Percentiles rank a stretch among this genome's conserved stretches.
These are phyloP conservation scores for Parapristionchus giblindavisi DNA, from an alignment of 2,888 invertebrate species.

Conservation along the genomic window DNA sequence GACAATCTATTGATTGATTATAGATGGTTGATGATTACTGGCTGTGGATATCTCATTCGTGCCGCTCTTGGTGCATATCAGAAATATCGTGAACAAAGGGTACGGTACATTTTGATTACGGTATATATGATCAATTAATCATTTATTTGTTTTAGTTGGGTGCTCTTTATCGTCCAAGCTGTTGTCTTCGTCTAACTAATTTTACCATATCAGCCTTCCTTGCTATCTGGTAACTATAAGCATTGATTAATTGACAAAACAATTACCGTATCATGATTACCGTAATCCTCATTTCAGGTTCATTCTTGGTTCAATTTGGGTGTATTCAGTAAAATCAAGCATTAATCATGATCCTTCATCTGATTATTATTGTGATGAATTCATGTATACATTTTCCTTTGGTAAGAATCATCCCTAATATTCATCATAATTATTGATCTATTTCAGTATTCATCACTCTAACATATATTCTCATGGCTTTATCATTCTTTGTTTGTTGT, in stretches of 20 bases:
- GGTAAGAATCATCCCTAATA: slow-evolving; percentile 6
- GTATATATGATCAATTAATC: neutral
- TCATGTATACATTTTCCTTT: slow-evolving; percentile 43
- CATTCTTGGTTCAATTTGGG: slow-evolving; percentile 50
- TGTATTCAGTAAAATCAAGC: slow-evolving; percentile 39
- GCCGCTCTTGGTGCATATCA: slow-evolving; percentile 73
- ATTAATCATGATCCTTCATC: slow-evolving; percentile 15
- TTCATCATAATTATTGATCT: neutral
- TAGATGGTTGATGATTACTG: slow-evolving; percentile 76
- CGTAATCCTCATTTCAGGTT: slow-evolving; percentile 41
- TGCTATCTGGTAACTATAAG: slow-evolving; percentile 40
- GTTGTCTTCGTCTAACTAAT: slow-evolving; percentile 31
- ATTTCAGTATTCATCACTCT: slow-evolving; percentile 44
- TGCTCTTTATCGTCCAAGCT: slow-evolving; percentile 12
- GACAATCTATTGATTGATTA: neutral
- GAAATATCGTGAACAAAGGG: slow-evolving; percentile 69
- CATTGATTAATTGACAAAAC: neutral
- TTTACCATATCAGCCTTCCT: slow-evolving; percentile 38
- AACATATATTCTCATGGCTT: slow-evolving; percentile 41
- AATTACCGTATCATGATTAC: neutral
- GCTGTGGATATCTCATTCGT: slow-evolving; percentile 77
- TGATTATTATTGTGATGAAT: slow-evolving; percentile 39
- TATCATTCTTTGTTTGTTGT: slow-evolving; percentile 44
- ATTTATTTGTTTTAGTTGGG: neutral
- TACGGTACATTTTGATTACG: neutral